These are phyloP conservation scores for Balaeniceps rex DNA, from an alignment of 2,113 vertebrate species.

Conservation along the genomic window DNA sequence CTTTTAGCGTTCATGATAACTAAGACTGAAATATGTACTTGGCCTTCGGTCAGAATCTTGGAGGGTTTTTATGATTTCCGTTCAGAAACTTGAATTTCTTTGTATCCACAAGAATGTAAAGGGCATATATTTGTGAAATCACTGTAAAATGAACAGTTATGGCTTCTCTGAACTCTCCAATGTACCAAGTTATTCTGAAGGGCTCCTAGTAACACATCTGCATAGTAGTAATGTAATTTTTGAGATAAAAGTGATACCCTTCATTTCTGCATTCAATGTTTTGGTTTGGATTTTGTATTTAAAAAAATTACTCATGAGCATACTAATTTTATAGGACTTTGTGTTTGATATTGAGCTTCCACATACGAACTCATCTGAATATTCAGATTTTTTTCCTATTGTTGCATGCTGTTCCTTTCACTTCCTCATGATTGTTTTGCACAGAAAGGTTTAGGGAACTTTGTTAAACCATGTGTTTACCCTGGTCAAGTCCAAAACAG, in stretches of 20 bases:
- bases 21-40: slow-evolving; percentile 33
- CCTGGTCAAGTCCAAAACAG: background rate
- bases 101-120: background rate
- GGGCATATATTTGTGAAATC: background rate
- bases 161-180: background rate
- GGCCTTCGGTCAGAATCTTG: slow-evolving; percentile 6
- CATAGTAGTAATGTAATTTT: background rate
- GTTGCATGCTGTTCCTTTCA: background rate
- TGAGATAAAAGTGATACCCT: background rate
- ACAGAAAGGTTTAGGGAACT: background rate
- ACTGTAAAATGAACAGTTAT: background rate
- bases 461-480: background rate
- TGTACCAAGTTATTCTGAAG: background rate
- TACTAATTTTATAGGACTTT: background rate
- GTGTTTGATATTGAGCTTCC: background rate
- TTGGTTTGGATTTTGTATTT: background rate
- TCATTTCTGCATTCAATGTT: background rate
- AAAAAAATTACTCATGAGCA: background rate
- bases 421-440: background rate
- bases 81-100: slow-evolving; percentile 57
- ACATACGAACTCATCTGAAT: background rate
- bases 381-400: background rate
- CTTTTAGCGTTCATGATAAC: background rate
- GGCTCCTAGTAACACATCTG: background rate
- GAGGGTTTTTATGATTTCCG: slow-evolving; percentile 2